Base-by-base conservation (phyloP, 2,888 invertebrate species). In the Melanargia galathea region DNA sequence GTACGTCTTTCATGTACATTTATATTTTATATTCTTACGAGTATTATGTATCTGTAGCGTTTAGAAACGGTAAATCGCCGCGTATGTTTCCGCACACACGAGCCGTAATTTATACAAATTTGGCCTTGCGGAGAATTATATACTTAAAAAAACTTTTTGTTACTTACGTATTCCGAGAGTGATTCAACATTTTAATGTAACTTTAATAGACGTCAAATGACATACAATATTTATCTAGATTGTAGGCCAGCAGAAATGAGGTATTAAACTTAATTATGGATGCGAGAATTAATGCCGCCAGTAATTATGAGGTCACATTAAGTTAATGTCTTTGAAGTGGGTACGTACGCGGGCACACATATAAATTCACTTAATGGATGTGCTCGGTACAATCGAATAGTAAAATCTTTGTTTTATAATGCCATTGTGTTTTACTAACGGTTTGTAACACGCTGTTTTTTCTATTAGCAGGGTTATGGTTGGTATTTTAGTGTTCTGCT, bases 291-390 rank as follows among this genome's bases (percentile, higher is more conserved):
- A 90, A 90, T 90, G 89, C 81, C 81, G 77, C 84, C 82, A 86
- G 90, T 90, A 90, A 90, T 90, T 90, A 90, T 90, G 87, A 88
- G 89, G 87, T 84, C 87, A 84, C 87, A 88, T 90, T 90, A 90
- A 87, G 77, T 90, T 88, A 88, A 90, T 90, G 90, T 87, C 88
- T 90, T 87, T 84, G 83, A 81, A 79, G 82, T 43, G 18, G 43
- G 43, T 43, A 43, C 6, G 43, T 81, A 79, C 66, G 70, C 63
- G 72, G 71, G 68, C 71, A 73, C 72, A 71, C 73, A 74, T 66
- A 72, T 68, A 72, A 65, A 71, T 69, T 70, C 69, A 70, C 68
- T 73, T 74, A 73, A 75, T 75, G 74, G 72, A 71, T 67, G 71
- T 67, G 60, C 62, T 52, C 2, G 63, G 71, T 73, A 72, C 72